phyloP scores from a whole-genome alignment of 2,113 vertebrate genomes.

The Heptranchias perlo region DNA sequence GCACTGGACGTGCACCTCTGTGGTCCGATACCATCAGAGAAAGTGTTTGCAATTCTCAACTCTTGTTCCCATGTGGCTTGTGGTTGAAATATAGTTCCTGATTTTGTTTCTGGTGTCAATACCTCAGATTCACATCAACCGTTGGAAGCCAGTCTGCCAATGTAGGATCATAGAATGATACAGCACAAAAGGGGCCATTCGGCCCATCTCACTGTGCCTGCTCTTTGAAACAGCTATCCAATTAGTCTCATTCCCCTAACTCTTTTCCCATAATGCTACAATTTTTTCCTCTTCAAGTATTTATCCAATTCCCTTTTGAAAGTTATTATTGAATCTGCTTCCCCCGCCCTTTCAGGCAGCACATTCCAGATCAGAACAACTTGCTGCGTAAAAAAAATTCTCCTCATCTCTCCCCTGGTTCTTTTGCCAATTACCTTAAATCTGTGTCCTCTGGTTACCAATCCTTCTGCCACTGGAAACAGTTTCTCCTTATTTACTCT shows the following conservation, averaged over 20 bases:
- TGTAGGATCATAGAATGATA: no score
- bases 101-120: not conserved
- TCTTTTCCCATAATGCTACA: no score
- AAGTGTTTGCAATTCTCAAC: not conserved
- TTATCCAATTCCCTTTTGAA: no score
- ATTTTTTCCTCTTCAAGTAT: no score
- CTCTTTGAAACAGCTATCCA: no score
- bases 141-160: not conserved
- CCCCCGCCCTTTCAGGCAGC: no score
- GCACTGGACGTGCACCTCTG: not conserved
- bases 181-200: no score
- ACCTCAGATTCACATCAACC: not conserved
- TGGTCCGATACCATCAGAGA: not conserved
- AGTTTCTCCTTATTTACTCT: no score
- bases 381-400: not conserved
- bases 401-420: not conserved
- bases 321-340: no score
- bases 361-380: not conserved
- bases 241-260: no score
- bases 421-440: not conserved
- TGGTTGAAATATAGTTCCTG: not conserved
- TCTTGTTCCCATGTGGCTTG: not conserved
- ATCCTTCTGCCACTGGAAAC: no score
- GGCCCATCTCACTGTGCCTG: no score
- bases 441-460: not conserved